Evolutionary conservation across 2,113 vertebrate species (phyloP).

Genomic region (Donacobius atricapilla): DNA sequence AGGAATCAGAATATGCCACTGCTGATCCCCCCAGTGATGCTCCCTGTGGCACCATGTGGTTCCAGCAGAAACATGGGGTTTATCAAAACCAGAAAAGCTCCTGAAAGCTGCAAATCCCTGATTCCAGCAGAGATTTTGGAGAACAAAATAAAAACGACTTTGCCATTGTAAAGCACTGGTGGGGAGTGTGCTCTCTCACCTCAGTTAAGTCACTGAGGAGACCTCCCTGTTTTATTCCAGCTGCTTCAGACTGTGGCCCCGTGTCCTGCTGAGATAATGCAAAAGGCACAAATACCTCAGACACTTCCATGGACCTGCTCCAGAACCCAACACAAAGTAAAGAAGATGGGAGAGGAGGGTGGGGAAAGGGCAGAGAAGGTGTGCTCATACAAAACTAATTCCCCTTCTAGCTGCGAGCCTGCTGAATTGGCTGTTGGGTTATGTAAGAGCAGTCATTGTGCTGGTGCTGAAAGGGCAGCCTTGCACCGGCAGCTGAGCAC

Average conservation of each 20-base stretch:
- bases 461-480: conserved; percentile 65
- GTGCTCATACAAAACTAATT: not conserved
- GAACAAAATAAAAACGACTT: not conserved
- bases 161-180: not conserved
- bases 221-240: not conserved
- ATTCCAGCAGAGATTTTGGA: not conserved
- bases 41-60: not conserved
- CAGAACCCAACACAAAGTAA: not conserved
- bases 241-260: not conserved
- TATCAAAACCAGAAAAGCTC: not conserved
- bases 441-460: conserved; percentile 58
- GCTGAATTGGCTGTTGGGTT: conserved; percentile 46
- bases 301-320: not conserved
- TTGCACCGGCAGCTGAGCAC: not conserved
- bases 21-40: not conserved
- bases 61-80: not conserved
- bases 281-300: not conserved
- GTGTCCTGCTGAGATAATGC: not conserved
- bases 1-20: not conserved
- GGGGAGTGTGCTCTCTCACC: not conserved
- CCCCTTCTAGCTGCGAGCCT: conserved; percentile 9
- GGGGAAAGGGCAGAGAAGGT: not conserved
- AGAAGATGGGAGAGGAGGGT: not conserved
- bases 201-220: not conserved
- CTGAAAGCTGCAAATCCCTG: not conserved